These are phyloP conservation scores for Clarias fuscus DNA, from an alignment of 2,797 vertebrate genomes.

Conservation along the genomic window DNA sequence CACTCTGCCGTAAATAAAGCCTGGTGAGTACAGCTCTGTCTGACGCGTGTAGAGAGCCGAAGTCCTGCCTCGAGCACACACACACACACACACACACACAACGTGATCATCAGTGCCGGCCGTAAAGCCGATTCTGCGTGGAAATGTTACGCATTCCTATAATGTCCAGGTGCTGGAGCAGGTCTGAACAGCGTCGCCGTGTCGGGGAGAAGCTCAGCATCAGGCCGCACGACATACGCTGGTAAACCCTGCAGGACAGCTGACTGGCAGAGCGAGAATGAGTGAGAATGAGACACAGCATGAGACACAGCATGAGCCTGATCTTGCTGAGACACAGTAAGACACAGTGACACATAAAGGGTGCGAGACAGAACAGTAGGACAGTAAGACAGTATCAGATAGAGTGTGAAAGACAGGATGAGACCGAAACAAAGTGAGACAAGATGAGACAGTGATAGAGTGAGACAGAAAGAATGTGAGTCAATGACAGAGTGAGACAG, in stretches of 20 bases:
- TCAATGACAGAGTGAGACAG: neutral
- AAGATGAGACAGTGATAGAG: neutral
- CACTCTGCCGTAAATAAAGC: neutral
- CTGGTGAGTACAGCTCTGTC: neutral
- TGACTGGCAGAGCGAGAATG: neutral
- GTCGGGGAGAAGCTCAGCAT: neutral
- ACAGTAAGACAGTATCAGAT: neutral
- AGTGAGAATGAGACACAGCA: neutral
- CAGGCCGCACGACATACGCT: neutral
- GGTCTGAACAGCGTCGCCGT: constrained; percentile 30
- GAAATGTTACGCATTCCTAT: constrained; percentile 23
- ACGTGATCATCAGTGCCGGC: neutral
- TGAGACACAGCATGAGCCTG: neutral
- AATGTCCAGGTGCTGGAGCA: constrained; percentile 35
- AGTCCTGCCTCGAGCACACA: neutral
- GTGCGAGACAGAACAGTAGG: neutral
- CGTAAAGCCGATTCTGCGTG: neutral
- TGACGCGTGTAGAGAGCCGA: neutral
- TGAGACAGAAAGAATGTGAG: neutral
- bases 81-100: neutral
- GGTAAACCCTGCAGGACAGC: neutral
- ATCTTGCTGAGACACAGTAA: too few relatives aligned
- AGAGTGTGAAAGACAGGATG: too few relatives aligned
- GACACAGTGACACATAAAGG: neutral
- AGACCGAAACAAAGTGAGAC: neutral